phyloP scores from a whole-genome alignment of 2,113 vertebrate genomes.

The Beaufortia kweichowensis region DNA sequence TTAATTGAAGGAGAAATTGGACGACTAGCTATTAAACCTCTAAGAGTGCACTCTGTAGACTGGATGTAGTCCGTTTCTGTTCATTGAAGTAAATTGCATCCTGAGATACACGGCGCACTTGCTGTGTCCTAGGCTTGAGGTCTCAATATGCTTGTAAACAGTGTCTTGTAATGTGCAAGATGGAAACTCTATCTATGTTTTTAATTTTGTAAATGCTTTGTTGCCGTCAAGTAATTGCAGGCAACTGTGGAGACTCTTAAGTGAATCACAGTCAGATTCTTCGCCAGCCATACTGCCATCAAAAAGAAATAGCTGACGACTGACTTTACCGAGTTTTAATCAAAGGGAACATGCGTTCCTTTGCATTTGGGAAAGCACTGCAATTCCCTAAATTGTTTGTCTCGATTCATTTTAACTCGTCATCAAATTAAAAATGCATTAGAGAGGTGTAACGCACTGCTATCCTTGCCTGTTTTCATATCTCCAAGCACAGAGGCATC shows the following conservation, averaged over 20 bases:
- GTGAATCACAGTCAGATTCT: conserved; percentile 35
- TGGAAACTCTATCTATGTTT: conserved; percentile 47
- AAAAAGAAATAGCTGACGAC: conserved; percentile 60
- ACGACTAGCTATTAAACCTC: conserved; percentile 32
- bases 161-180: conserved; percentile 34
- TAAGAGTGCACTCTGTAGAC: not conserved
- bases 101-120: not conserved
- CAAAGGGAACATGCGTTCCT: conserved; percentile 63
- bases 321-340: conserved; percentile 57
- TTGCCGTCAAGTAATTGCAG: conserved; percentile 66
- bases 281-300: conserved; percentile 30
- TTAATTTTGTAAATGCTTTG: conserved; percentile 5
- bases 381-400: conserved; percentile 43
- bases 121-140: not conserved
- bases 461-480: conserved; percentile 21
- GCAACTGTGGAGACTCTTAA: conserved; percentile 29
- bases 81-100: conserved; percentile 1
- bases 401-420: conserved; percentile 32
- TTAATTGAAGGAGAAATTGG: conserved; percentile 34
- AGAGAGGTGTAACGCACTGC: conserved; percentile 25
- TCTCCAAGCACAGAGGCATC: conserved; percentile 16
- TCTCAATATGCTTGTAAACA: conserved; percentile 38
- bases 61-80: no score
- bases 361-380: conserved; percentile 51
- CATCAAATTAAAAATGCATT: conserved; percentile 45